These are phyloP conservation scores for Pterocles gutturalis DNA, from an alignment of 2,113 vertebrate species.

Conservation along the genomic window DNA sequence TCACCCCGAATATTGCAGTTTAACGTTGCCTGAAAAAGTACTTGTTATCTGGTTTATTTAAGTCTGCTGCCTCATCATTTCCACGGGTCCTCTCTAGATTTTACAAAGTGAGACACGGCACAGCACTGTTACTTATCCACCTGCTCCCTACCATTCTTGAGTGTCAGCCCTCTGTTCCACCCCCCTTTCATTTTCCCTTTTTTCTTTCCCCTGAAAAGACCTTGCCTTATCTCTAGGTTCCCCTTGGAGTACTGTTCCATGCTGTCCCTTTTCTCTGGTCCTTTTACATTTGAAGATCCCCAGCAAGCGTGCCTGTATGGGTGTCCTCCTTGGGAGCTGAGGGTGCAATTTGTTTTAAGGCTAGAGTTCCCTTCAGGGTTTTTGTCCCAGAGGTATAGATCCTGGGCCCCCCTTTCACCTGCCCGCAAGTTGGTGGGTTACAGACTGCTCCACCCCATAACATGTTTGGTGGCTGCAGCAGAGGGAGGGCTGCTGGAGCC, in stretches of 20 bases:
- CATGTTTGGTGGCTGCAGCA: accelerated
- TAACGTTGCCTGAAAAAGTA: background rate
- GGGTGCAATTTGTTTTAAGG: background rate
- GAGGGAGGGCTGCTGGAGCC: background rate
- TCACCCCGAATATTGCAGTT: background rate
- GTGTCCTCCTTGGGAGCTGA: background rate
- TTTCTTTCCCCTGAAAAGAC: background rate
- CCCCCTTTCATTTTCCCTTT: background rate
- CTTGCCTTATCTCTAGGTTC: background rate
- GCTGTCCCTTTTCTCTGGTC: background rate
- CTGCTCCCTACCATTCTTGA: background rate
- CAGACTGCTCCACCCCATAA: background rate
- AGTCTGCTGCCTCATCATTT: background rate
- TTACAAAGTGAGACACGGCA: background rate
- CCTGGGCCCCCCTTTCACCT: background rate
- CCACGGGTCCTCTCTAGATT: background rate
- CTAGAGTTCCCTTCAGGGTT: background rate
- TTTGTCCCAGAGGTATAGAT: background rate
- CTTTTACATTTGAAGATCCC: background rate
- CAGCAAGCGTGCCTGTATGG: background rate
- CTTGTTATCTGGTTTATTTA: background rate
- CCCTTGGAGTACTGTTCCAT: background rate
- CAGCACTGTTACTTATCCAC: background rate
- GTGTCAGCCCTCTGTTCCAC: background rate
- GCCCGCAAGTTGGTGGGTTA: background rate